Base-by-base conservation (phyloP, 2,888 invertebrate genomes). In the Volucella inflata region DNA sequence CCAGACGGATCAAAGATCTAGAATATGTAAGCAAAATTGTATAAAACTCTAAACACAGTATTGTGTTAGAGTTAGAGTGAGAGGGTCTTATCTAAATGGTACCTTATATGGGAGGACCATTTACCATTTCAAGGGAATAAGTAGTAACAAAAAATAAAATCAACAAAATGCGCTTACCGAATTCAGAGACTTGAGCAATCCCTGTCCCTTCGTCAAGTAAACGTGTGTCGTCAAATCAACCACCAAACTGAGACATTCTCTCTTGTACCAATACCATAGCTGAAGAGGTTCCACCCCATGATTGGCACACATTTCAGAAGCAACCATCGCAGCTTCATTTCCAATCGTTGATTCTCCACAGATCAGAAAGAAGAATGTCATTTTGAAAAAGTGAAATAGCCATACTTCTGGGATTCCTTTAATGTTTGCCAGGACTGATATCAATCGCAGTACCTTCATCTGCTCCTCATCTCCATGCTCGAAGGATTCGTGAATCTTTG, bases 221-320 rank as follows among this genome's bases (percentile, higher is more conserved):
- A 89, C 90, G 36, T 89, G 88, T 4, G 91, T 88, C 0, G 89
- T 89, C 50, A 92, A 85, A 6, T 89, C 89, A 0, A 91, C 89
- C 10, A 91, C 89, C 60, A 92, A 60, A 8, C 84, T 90, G 6
- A 92, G 80, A 0, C 91, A 90, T 87, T 91, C 91, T 0, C 90
- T 88, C 42, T 91, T 92, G 71, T 92, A 91, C 91, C 92, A 92
- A 79, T 91, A 90, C 89, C 92, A 91, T 8, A 92, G 79, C 2
- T 91, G 90, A 0, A 90, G 89, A 0, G 92, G 90, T 62, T 90
- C 89, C 8, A 91, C 87, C 1, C 88, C 88, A 59, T 90, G 89
- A n/a, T 87, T 87, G 0, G 89, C 89, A 16, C 92, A 92, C 88
- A 92, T 89, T 82, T 91, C 90, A 1, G 88, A 89, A 0, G 90